phyloP scores from a whole-genome alignment of 1,140 invertebrate species.

The Trichonephila clavipes region DNA sequence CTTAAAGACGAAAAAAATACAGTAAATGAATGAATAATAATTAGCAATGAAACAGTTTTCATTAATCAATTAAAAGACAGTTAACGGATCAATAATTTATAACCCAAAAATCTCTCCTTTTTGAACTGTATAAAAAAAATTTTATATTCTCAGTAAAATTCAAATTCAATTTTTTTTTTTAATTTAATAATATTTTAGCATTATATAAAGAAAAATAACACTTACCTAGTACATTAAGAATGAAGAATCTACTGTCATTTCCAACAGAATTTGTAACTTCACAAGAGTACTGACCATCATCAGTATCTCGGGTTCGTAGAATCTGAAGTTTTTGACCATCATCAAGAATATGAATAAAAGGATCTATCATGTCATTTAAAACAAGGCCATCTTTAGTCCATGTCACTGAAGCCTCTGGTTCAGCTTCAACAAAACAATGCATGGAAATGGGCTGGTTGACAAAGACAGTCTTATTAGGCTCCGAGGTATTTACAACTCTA shows the following conservation, averaged over 20 bases:
- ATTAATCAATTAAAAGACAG: too few species aligned
- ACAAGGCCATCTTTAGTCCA: constrained; percentile 80
- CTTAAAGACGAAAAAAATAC: too few species aligned
- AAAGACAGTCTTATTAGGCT: constrained; percentile 80
- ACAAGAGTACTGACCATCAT: constrained; percentile 70
- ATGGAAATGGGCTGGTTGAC: constrained; percentile 80
- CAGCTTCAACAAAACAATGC: constrained; percentile 82
- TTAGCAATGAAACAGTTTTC: too few species aligned
- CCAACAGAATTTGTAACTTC: constrained; percentile 69
- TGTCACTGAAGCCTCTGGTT: constrained; percentile 81
- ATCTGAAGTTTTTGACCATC: constrained; percentile 70
- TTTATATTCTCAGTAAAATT: too few species aligned
- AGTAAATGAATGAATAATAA: too few species aligned
- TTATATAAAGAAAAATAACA: background rate
- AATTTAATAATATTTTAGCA: too few species aligned
- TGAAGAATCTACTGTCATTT: constrained; percentile 58
- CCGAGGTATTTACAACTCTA: constrained; percentile 78
- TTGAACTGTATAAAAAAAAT: too few species aligned
- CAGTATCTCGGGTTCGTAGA: constrained; percentile 56
- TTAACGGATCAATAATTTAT: too few species aligned
- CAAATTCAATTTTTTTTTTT: too few species aligned
- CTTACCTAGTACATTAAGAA: constrained; percentile 70
- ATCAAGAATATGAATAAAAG: constrained; percentile 71
- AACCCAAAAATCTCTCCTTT: too few species aligned
- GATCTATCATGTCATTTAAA: constrained; percentile 55